A percentile compares a stretch with the other conserved stretches of the same genome.
These are phyloP conservation scores for Alligator mississippiensis DNA, from an alignment of 2,113 vertebrate genomes.

Conservation along the genomic window DNA sequence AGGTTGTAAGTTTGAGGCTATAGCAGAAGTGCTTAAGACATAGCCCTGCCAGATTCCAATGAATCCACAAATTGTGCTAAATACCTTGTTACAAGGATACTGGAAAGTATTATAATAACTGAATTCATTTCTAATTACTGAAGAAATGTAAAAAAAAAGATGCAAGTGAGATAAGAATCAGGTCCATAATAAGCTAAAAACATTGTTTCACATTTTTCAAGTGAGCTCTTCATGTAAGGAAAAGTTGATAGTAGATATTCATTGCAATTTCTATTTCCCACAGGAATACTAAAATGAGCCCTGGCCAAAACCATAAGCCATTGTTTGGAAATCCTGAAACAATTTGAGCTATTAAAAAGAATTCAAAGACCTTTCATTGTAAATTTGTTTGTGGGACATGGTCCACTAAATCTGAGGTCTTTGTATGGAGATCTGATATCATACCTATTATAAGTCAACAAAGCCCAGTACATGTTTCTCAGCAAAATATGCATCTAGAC, in stretches of 20 bases:
- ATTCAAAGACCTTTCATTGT: slow-evolving; percentile 6
- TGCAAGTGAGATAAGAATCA: neutral
- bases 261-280: neutral
- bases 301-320: neutral
- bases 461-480: neutral
- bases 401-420: neutral
- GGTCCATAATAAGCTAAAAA: neutral
- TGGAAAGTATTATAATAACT: no score
- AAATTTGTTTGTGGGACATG: neutral
- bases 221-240: neutral
- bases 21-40: no score
- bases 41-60: no score
- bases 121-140: neutral
- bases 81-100: no score
- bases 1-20: no score
- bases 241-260: neutral
- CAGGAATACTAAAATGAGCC: slow-evolving; percentile 5
- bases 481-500: slow-evolving; percentile 3
- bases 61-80: no score
- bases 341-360: slow-evolving; percentile 22
- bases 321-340: slow-evolving; percentile 26
- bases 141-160: neutral
- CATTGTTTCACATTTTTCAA: neutral
- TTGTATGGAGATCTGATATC: neutral
- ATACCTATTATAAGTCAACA: neutral